Conservation (phyloP, 23 tunicate species). For the Trididemnum clinides region DNA sequence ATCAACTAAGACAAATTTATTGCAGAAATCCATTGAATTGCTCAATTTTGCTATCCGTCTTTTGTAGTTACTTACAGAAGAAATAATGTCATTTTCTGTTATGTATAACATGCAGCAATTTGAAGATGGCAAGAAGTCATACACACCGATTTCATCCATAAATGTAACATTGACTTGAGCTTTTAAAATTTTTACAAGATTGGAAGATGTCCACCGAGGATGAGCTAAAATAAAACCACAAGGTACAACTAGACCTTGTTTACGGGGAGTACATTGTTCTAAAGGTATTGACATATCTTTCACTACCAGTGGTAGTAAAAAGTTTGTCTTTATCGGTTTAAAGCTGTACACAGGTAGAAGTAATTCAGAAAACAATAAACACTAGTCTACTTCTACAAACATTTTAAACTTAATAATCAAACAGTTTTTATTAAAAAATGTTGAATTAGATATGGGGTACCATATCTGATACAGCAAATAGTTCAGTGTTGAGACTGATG, state of each 20-base stretch:
- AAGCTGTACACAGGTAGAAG: no score
- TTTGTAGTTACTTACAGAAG: not conserved
- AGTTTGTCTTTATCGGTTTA: no score
- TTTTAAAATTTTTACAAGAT: not conserved
- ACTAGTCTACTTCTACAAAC: no score
- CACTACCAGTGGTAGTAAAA: no score
- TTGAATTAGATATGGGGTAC: no score
- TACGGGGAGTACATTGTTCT: not conserved
- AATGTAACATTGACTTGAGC: not conserved
- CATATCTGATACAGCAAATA: no score
- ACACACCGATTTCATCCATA: not conserved
- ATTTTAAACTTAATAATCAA: no score
- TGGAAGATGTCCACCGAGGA: not conserved
- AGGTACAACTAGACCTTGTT: not conserved
- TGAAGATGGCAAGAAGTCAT: not conserved
- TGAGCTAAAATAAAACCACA: not conserved
- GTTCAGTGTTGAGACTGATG: no score
- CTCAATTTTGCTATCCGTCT: not conserved
- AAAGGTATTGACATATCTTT: no score
- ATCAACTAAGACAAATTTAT: not conserved
- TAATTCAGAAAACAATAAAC: no score
- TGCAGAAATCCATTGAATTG: not conserved
- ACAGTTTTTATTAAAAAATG: no score
- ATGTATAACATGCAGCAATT: not conserved
- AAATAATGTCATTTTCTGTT: not conserved